phyloP scores from a whole-genome alignment of 2,797 vertebrate genomes.

The Silurus lanzhouensis region DNA sequence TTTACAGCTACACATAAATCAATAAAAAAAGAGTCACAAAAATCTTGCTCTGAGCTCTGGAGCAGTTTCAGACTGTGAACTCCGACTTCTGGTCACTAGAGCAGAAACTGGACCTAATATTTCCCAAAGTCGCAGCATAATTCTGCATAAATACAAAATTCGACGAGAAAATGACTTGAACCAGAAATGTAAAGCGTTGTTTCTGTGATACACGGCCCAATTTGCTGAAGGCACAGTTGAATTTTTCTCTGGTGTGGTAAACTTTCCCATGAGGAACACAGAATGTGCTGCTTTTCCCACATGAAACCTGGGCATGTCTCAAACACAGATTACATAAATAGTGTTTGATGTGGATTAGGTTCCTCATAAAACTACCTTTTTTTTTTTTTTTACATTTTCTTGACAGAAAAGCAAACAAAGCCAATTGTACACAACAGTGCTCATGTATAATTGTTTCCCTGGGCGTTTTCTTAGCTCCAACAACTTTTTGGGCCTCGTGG shows the following conservation, averaged over 20 bases:
- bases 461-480: background rate
- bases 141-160: background rate
- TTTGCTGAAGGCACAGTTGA: background rate
- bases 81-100: background rate
- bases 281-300: constrained; percentile 10
- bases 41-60: background rate
- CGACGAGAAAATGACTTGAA: background rate
- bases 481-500: background rate
- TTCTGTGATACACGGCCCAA: background rate
- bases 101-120: background rate
- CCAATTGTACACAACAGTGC: background rate
- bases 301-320: background rate
- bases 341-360: background rate
- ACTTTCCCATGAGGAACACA: constrained; percentile 12
- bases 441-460: background rate
- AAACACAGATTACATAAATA: constrained; percentile 7
- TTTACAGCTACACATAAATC: background rate
- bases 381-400: background rate
- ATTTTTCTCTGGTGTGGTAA: background rate
- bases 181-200: background rate
- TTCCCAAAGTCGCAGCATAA: background rate
- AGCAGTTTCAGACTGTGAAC: background rate
- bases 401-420: background rate
- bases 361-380: background rate
- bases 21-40: background rate